Evolutionary conservation across 1,140 invertebrate genomes (phyloP).

Genomic region (Zaprionus capensis): DNA sequence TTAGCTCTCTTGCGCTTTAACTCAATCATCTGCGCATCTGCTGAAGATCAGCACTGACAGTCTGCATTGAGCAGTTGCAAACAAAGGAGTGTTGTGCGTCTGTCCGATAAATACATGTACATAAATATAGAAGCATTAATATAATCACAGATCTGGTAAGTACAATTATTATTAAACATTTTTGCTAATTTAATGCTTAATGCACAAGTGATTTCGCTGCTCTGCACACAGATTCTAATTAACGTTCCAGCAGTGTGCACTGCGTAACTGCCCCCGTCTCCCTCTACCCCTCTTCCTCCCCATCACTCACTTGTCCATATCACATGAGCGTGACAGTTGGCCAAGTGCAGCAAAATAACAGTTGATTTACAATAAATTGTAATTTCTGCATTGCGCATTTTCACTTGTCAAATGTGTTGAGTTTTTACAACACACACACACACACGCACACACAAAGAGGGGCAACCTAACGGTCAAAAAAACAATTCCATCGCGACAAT

Average conservation of each 20-base stretch:
- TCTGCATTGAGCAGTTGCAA: slow-evolving; percentile 35
- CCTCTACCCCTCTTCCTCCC: neutral
- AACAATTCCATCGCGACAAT: slow-evolving; percentile 4
- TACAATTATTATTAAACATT: slow-evolving; percentile 7
- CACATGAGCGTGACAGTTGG: neutral
- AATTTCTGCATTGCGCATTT: slow-evolving; percentile 27
- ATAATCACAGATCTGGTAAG: neutral
- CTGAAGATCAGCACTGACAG: slow-evolving; percentile 38
- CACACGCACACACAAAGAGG: neutral
- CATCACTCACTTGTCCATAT: neutral
- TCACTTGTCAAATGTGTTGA: neutral
- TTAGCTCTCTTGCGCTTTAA: slow-evolving; percentile 16
- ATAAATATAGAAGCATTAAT: neutral
- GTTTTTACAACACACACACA: neutral
- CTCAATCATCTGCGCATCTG: slow-evolving; percentile 12
- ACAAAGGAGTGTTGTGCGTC: slow-evolving; percentile 15
- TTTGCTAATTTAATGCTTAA: neutral
- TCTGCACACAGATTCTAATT: neutral
- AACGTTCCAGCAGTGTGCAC: neutral
- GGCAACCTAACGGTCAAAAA: neutral
- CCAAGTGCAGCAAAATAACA: slow-evolving; percentile 3
- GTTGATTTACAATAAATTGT: slow-evolving; percentile 12
- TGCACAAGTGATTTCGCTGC: slow-evolving; percentile 8
- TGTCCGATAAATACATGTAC: neutral
- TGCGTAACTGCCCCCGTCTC: neutral